Evolutionary conservation across 2,797 vertebrate genomes (phyloP).

Genomic region (Xyrichtys novacula): DNA sequence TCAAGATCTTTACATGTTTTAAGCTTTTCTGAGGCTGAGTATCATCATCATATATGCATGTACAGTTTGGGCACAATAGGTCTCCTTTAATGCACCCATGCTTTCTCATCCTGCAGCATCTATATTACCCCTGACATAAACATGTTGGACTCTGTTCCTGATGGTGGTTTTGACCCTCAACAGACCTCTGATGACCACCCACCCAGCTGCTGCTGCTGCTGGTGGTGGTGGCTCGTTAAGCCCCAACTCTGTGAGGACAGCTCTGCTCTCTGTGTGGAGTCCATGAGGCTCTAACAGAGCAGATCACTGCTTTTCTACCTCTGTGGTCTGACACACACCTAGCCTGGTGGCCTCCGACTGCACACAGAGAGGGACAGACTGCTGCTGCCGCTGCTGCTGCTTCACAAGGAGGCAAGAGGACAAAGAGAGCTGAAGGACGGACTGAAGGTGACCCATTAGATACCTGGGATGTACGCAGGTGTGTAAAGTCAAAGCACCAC

Average conservation of each 20-base stretch:
- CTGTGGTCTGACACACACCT: background rate
- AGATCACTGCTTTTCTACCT: slow-evolving; percentile 12
- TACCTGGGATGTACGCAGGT: background rate
- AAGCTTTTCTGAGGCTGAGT: too few species aligned
- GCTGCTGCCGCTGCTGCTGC: background rate
- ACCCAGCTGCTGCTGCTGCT: slow-evolving; percentile 2
- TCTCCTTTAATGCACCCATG: too few species aligned
- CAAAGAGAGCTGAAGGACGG: background rate
- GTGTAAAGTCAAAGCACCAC: background rate
- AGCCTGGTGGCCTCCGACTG: slow-evolving; percentile 8
- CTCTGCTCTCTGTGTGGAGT: background rate
- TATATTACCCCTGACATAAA: too few species aligned
- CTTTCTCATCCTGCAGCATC: too few species aligned
- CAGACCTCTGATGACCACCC: slow-evolving; percentile 10
- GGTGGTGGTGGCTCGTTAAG: slow-evolving; percentile 4
- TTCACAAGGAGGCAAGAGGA: slow-evolving; percentile 7
- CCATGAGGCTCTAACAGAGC: slow-evolving; percentile 17
- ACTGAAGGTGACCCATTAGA: background rate
- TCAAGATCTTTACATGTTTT: too few species aligned
- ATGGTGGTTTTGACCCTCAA: background rate
- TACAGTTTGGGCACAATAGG: too few species aligned
- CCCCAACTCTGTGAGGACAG: background rate
- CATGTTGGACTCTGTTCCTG: background rate
- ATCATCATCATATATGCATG: too few species aligned
- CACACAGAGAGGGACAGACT: slow-evolving; percentile 1